phyloP scores from a whole-genome alignment of 2,797 vertebrate genomes.

The Ceryle rudis region DNA sequence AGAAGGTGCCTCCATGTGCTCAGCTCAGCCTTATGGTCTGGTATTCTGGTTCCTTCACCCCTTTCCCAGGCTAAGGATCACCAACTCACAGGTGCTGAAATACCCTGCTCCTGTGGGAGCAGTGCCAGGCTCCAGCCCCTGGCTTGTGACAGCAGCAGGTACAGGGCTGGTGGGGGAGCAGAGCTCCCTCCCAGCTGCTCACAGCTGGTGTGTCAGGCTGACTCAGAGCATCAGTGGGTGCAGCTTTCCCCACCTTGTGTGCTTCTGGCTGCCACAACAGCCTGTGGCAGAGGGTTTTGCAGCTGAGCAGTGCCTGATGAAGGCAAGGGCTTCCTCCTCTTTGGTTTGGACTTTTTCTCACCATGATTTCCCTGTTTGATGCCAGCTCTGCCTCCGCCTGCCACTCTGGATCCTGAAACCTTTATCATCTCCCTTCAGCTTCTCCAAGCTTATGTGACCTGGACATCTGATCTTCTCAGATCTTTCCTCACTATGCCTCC shows the following conservation, averaged over 20 bases:
- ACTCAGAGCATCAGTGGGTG: not conserved
- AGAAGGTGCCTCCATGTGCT: not conserved
- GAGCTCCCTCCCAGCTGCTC: not conserved
- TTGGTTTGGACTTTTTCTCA: not conserved
- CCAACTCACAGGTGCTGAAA: not conserved
- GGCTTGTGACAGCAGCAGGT: not conserved
- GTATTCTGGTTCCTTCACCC: not conserved
- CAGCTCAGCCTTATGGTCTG: not conserved
- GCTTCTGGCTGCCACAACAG: not conserved
- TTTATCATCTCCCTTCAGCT: not conserved
- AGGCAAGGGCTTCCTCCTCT: not conserved
- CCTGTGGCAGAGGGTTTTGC: not conserved
- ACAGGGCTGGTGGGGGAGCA: accelerated
- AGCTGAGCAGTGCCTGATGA: not conserved
- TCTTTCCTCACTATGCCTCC: not conserved
- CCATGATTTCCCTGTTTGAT: not conserved
- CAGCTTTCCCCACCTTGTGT: not conserved
- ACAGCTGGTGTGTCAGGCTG: not conserved
- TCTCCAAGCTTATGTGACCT: not conserved
- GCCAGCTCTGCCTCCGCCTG: not conserved
- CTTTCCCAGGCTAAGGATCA: not conserved
- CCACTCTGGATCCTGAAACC: not conserved
- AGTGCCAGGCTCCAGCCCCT: not conserved
- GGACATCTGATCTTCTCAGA: not conserved
- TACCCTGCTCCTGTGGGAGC: not conserved